Conservation (phyloP, 2,888 invertebrate genomes). For the Hirtodrosophila trivittata region DNA sequence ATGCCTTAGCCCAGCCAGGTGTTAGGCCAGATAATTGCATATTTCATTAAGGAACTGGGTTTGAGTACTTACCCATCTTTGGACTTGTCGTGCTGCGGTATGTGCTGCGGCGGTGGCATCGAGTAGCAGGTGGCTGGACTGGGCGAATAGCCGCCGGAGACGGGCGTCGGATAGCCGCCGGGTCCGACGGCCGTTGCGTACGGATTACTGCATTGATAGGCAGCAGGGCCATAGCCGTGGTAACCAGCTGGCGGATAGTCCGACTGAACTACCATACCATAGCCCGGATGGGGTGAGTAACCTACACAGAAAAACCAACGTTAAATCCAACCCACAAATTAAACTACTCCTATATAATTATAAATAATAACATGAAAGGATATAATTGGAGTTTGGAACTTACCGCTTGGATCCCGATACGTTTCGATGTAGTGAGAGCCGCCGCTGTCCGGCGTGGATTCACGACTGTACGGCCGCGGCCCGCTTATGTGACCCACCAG, state of each 20-base stretch:
- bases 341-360: too few species aligned
- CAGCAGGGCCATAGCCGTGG: constrained; percentile 88
- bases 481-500: constrained; percentile 86
- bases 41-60: constrained; percentile 38
- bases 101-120: constrained; percentile 93
- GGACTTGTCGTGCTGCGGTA: constrained; percentile 90
- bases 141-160: constrained; percentile 89
- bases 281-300: constrained; percentile 94
- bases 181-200: constrained; percentile 84
- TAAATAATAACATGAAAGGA: too few species aligned
- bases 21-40: constrained; percentile 59
- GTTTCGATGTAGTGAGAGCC: constrained; percentile 95
- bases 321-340: too few species aligned
- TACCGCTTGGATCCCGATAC: constrained; percentile 93
- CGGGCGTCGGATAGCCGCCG: constrained; percentile 88
- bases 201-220: constrained; percentile 85
- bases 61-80: constrained; percentile 83
- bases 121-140: constrained; percentile 90
- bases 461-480: constrained; percentile 90
- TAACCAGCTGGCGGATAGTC: constrained; percentile 92
- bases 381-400: constrained; percentile 72
- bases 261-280: constrained; percentile 91
- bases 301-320: constrained; percentile 84
- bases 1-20: constrained; percentile 9
- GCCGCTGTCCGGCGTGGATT: constrained; percentile 94